These are phyloP conservation scores for Xylota sylvarum DNA, from an alignment of 2,888 invertebrate species.

Conservation along the genomic window DNA sequence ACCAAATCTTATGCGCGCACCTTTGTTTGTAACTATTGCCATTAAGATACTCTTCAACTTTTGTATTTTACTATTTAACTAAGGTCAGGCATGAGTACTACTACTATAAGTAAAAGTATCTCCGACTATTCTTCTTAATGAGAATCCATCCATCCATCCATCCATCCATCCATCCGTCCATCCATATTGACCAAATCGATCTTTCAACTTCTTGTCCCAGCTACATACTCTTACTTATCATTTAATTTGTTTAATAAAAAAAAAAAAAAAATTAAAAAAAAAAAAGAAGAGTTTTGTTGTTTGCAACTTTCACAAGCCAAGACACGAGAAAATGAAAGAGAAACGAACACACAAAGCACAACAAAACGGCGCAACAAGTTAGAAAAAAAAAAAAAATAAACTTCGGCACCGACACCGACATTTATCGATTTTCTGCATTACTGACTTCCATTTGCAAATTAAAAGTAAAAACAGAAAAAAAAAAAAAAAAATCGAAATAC, in stretches of 20 bases:
- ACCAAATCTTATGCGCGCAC: background rate
- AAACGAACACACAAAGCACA: constrained; percentile 13
- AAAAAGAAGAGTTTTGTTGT: constrained; percentile 3
- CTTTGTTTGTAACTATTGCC: background rate
- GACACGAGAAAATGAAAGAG: constrained; percentile 28
- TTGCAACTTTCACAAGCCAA: constrained; percentile 37
- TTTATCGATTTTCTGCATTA: constrained; percentile 47
- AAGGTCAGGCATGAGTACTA: constrained; percentile 2
- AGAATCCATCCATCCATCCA: constrained; percentile 22
- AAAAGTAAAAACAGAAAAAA: constrained; percentile 4
- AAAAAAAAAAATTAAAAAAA: background rate
- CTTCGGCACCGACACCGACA: background rate
- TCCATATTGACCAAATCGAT: background rate
- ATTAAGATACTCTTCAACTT: too few species aligned
- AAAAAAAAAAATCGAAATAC: background rate
- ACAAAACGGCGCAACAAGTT: constrained; percentile 29
- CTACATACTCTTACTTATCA: constrained; percentile 1
- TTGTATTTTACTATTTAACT: background rate
- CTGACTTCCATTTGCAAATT: constrained; percentile 38
- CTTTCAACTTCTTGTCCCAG: constrained; percentile 4
- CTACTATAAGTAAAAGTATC: background rate
- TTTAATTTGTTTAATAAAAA: constrained; percentile 16
- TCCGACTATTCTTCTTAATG: background rate
- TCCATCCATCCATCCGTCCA: background rate
- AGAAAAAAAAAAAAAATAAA: constrained; percentile 8